A percentile compares a stretch with the other conserved stretches of the same genome.
phyloP scores from a whole-genome alignment of 2,888 invertebrate species.

The Listrodromus nycthemerus region DNA sequence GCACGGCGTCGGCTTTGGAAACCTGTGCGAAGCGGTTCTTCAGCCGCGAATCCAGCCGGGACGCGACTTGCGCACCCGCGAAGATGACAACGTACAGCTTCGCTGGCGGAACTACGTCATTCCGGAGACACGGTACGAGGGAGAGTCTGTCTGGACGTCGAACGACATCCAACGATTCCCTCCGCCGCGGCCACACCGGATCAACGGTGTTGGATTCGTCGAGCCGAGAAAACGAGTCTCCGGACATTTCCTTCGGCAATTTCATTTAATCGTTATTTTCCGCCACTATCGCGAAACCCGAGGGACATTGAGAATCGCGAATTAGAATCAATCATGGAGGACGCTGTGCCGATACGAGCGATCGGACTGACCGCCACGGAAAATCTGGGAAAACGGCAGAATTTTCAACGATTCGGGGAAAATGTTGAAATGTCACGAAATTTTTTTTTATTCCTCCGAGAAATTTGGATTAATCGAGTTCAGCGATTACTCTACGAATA shows the following conservation, averaged over 20 bases:
- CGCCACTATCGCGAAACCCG: constrained; percentile 8
- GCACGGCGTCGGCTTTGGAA: constrained; percentile 3
- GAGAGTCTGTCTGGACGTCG: constrained; percentile 6
- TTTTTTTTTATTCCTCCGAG: no score
- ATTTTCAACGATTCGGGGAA: no score
- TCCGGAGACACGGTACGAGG: constrained; percentile 24
- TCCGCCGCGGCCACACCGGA: constrained; percentile 53
- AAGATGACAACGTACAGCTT: constrained; percentile 59
- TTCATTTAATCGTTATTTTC: constrained; percentile 26
- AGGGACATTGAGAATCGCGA: constrained; percentile 57
- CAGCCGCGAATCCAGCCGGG: background rate
- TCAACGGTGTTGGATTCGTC: constrained; percentile 71
- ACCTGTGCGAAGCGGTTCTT: background rate
- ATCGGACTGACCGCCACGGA: no score
- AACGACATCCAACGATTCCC: background rate
- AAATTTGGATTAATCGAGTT: no score
- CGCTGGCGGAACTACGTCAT: constrained; percentile 32
- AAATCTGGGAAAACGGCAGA: no score
- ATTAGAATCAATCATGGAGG: constrained; percentile 58
- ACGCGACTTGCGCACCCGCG: constrained; percentile 33
- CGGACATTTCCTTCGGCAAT: constrained; percentile 1
- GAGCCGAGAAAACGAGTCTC: constrained; percentile 67
- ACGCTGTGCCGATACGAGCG: constrained; percentile 39
- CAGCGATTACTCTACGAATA: no score
- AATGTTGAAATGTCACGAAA: no score